Conservation (phyloP, 2,797 vertebrate genomes). For the Bufotes viridis region DNA sequence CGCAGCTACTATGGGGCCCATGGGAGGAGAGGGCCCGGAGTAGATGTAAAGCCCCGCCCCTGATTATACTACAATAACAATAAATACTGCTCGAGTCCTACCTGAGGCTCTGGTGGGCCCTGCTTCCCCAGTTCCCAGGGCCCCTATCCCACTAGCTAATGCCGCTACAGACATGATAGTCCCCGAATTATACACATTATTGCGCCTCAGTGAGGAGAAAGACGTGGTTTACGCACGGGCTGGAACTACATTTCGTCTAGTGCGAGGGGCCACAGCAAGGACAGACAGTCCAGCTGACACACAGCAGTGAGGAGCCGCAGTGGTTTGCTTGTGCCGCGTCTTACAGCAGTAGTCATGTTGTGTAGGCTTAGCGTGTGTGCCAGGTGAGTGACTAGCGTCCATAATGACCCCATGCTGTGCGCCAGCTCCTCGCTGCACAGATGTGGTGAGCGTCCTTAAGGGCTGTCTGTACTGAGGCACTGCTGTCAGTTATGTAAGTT, state of each 20-base stretch:
- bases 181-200: too few relatives aligned
- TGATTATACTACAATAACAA: too few relatives aligned
- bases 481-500: not conserved
- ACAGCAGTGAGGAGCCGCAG: too few relatives aligned
- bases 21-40: too few relatives aligned
- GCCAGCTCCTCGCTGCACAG: not conserved
- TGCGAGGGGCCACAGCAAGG: conserved; percentile 38
- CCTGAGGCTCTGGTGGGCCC: too few relatives aligned
- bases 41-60: too few relatives aligned
- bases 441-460: accelerated
- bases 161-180: too few relatives aligned
- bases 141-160: too few relatives aligned
- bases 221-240: not conserved
- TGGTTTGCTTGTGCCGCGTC: too few relatives aligned
- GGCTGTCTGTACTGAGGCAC: not conserved
- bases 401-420: not conserved
- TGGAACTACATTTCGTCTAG: conserved; percentile 22
- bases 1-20: too few relatives aligned
- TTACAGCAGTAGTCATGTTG: conserved; percentile 10
- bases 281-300: not conserved
- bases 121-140: too few relatives aligned
- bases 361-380: conserved; percentile 28
- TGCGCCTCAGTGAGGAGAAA: not conserved
- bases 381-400: conserved; percentile 28
- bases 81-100: too few relatives aligned